Percentiles rank a stretch among this genome's conserved stretches.
Evolutionary conservation across 1,140 invertebrate genomes (phyloP).

Genomic region (Monomorium pharaonis): DNA sequence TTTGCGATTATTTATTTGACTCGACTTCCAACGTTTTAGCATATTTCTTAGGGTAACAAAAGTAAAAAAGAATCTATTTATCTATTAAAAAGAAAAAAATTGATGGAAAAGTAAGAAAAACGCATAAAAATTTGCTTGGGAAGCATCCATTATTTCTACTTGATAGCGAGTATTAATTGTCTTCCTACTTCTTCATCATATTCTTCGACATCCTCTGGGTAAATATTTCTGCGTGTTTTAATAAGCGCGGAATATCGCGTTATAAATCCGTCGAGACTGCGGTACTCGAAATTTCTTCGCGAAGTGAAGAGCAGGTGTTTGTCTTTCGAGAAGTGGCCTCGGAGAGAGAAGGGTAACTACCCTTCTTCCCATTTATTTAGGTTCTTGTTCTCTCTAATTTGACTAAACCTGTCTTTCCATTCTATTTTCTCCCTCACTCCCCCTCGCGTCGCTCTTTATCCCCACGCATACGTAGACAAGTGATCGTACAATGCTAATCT

Average conservation of each 20-base stretch:
- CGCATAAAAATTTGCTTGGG: background rate
- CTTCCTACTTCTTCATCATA: slow-evolving; percentile 13
- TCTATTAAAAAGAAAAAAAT: background rate
- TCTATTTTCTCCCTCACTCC: background rate
- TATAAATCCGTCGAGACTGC: slow-evolving; percentile 39
- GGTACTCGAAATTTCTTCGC: slow-evolving; percentile 37
- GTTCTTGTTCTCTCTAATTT: slow-evolving; percentile 11
- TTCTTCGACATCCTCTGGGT: slow-evolving; percentile 9
- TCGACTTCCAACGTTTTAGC: background rate
- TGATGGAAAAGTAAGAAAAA: background rate
- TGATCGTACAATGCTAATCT: background rate
- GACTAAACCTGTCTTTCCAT: background rate
- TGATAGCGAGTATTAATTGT: slow-evolving; percentile 16
- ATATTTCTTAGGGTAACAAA: background rate
- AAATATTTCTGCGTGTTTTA: slow-evolving; percentile 22
- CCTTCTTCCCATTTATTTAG: slow-evolving; percentile 36
- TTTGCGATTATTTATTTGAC: slow-evolving; percentile 15
- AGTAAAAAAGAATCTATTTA: no score
- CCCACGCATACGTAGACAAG: background rate
- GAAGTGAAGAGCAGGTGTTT: slow-evolving; percentile 23
- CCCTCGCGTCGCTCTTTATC: background rate
- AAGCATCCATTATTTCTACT: background rate
- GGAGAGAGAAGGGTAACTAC: background rate
- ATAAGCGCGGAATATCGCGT: slow-evolving; percentile 35
- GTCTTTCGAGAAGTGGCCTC: slow-evolving; percentile 29